Base-by-base conservation (phyloP, 2,113 vertebrate genomes). In the Petrocephalus zakoni region DNA sequence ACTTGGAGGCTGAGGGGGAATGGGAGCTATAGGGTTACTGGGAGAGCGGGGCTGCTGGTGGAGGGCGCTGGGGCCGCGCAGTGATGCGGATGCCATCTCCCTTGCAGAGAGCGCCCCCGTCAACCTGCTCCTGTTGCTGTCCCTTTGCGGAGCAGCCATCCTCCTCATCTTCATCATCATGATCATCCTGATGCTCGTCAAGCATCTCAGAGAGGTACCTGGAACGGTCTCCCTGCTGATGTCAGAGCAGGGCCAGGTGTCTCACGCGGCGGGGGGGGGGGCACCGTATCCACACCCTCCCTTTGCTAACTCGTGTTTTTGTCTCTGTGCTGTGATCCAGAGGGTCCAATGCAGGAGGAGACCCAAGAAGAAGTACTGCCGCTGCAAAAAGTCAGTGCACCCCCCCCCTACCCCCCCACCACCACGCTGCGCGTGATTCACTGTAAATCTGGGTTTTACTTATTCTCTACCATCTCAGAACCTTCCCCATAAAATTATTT, bases 381-480 rank as follows among this genome's bases (percentile, higher is more conserved):
- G 90, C 11, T 95, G 95, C 91, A 92, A 94, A 90, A 90, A 92
- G 95, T 96, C 91, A 37, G 95, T 93, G 85, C 82, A 81, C 2
- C 11, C 49, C 9, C 42, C 17, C 9, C 47, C 49, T 51, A 4
- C 78, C 17, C n/a, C n/a, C n/a, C n/a, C n/a, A n/a, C n/a, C n/a
- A n/a, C n/a, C n/a, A n/a, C n/a, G n/a, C n/a, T 37, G 25, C 4
- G 68, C 22, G 15, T 37, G 25, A 25, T 8, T 1, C 29, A n/a
- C 68, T 75, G 29, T 37, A 37, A 29, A 75, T 75, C 29, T 0
- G 2, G 13, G 34, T 4, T 19, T 75, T 37, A 5, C 25, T 75
- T 75, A 25, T 34, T 75, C 9, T 75, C 29, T 37, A 19, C 34
- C 4, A 37, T 75, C 68, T 75, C 29, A 17, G 25, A 42, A 42